phyloP scores from a whole-genome alignment of 2,113 vertebrate species.

The Platycercus adscitus region DNA sequence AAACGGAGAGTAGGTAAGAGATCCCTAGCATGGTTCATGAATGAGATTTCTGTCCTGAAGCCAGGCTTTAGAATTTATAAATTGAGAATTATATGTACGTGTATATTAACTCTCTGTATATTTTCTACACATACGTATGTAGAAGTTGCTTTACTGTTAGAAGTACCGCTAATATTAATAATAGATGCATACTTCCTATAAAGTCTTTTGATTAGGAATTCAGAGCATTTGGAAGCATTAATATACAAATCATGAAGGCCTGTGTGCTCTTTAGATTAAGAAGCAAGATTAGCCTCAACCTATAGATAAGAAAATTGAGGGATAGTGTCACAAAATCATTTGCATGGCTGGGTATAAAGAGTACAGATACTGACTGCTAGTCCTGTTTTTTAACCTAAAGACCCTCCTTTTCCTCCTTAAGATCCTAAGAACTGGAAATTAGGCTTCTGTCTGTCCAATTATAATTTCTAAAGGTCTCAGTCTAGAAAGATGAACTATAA shows the following conservation, averaged over 20 bases:
- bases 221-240: neutral
- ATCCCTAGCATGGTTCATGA: slow-evolving; percentile 40
- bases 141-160: neutral
- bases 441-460: slow-evolving; percentile 48
- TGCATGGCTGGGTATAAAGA: neutral
- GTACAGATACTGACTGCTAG: neutral
- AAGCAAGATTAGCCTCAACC: neutral
- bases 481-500: slow-evolving; percentile 43
- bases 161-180: slow-evolving; percentile 37
- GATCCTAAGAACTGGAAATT: slow-evolving; percentile 47
- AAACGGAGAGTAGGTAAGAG: slow-evolving; percentile 57
- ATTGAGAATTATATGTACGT: neutral
- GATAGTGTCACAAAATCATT: neutral
- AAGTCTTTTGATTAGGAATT: slow-evolving; percentile 35
- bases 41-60: slow-evolving; percentile 54
- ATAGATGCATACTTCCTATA: neutral
- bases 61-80: slow-evolving; percentile 36
- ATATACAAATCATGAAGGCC: slow-evolving; percentile 21
- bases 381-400: slow-evolving; percentile 5
- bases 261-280: neutral
- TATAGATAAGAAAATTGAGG: neutral
- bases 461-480: slow-evolving; percentile 52
- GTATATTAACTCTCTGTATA: neutral
- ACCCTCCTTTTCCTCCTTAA: slow-evolving; percentile 13
- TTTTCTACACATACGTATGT: neutral